A percentile compares a stretch with the other conserved stretches of the same genome.
These are phyloP conservation scores for Clarias batrachus DNA, from an alignment of 2,113 vertebrate genomes.

Conservation along the genomic window DNA sequence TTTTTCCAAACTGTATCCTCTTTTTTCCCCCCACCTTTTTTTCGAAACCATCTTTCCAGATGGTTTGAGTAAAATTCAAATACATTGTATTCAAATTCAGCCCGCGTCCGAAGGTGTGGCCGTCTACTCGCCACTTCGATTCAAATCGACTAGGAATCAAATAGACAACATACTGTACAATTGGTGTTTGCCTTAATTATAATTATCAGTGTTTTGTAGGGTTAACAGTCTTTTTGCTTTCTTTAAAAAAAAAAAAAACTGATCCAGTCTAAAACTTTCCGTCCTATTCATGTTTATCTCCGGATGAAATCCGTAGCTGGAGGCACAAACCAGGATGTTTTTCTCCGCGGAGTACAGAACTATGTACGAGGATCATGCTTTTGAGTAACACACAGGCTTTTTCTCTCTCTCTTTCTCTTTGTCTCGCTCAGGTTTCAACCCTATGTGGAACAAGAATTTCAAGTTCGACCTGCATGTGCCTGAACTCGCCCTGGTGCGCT, in stretches of 20 bases:
- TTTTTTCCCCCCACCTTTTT: neutral
- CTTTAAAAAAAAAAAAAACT: too few relatives aligned
- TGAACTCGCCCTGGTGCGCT: conserved; percentile 84
- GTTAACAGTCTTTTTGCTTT: too few relatives aligned
- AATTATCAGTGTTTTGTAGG: too few relatives aligned
- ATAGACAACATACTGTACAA: neutral
- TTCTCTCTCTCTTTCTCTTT: neutral
- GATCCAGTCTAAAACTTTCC: neutral
- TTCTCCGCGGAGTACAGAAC: neutral
- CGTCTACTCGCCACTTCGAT: neutral
- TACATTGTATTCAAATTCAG: neutral
- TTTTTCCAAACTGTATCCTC: neutral
- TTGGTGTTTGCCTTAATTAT: neutral
- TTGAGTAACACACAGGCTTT: neutral
- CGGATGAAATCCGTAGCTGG: neutral
- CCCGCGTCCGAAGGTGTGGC: neutral
- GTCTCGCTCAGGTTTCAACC: conserved; percentile 81
- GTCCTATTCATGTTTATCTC: neutral
- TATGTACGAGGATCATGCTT: neutral
- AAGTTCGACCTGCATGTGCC: conserved; percentile 85
- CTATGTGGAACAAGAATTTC: conserved; percentile 83
- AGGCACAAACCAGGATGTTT: neutral
- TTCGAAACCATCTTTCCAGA: neutral
- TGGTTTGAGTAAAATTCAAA: neutral
- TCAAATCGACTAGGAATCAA: neutral